Evolutionary conservation across 2,113 vertebrate genomes (phyloP), one percentile per base, ranked within the genome.

Genomic region (Acanthochromis polyacanthus): DNA sequence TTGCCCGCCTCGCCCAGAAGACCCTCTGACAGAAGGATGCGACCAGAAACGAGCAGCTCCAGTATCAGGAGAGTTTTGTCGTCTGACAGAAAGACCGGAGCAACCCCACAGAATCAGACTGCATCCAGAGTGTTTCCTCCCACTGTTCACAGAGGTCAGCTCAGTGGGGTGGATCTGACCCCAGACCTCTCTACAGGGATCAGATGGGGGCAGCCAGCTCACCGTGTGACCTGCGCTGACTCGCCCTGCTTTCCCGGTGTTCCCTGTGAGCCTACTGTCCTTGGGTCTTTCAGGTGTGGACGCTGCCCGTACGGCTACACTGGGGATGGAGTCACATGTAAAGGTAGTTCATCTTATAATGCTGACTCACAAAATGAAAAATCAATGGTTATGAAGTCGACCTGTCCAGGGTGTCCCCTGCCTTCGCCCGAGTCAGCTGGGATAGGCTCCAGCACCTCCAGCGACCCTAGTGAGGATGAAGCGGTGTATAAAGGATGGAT

Each of bases 221-320:
- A 65, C 70, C 52, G 10, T 10, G 63, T 79, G 52, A 95, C 86
- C 22, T 97, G 97, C 62, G 77, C 87, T 0, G 89, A 95, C 69
- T 90, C 92, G 3, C 91, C 95, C n/a, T 98, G 97, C 89, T 98
- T 96, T 82, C 90, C 92, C 2, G 95, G 95, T 0, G 96, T 97
- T 56, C 67, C 89, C 52, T 97, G 96, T 90, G 89, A 97, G 66
- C 82, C 93, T 68, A 81, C 68, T 12, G 43, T 7, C 0, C 80
- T 91, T 10, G 95, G 94, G 56, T 88, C 81, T 5, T 85, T 94
- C 73, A 93, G 56, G 68, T 97, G 97, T 2, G 94, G 95, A 9
- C 91, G 4, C 82, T 98, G 96, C 77, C 97, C 96, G 0, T 86
- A 83, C 0, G 96, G 96, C 2, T 98, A 96, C 84, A 94, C 93